A percentile compares a stretch with the other conserved stretches of the same genome.
Conservation (phyloP, 2,113 vertebrate genomes). For the Petaurus breviceps region DNA sequence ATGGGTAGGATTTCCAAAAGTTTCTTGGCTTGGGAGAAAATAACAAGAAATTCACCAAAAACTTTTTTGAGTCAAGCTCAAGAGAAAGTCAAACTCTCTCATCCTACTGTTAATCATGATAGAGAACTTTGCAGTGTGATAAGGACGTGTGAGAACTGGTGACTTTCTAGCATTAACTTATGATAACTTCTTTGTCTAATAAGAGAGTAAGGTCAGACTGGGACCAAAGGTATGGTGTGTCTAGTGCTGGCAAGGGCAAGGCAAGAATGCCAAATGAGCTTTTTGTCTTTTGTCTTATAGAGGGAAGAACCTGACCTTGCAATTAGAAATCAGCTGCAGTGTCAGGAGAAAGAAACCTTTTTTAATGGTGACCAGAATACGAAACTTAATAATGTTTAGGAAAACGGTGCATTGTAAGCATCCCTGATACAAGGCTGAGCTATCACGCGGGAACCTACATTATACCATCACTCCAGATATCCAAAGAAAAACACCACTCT, state of each 20-base stretch:
- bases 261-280: not conserved
- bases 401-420: slow-evolving; percentile 36
- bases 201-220: not conserved
- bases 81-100: not conserved
- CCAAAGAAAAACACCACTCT: slow-evolving; percentile 55
- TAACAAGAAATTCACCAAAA: not conserved
- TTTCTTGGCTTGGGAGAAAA: not conserved
- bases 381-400: slow-evolving; percentile 12
- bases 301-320: not conserved
- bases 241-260: not conserved
- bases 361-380: not conserved
- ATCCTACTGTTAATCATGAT: slow-evolving; percentile 35
- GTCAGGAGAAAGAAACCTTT: not conserved
- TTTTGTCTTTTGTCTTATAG: not conserved
- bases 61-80: not conserved
- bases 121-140: slow-evolving; percentile 33
- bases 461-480: slow-evolving; percentile 59
- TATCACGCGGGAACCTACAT: slow-evolving; percentile 48
- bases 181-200: not conserved
- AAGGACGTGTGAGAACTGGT: not conserved
- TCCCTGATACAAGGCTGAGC: not conserved
- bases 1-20: not conserved
- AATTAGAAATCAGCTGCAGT: not conserved
- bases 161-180: slow-evolving; percentile 9
- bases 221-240: not conserved